A percentile compares a stretch with the other conserved stretches of the same genome.
phyloP scores from a whole-genome alignment of 2,113 vertebrate genomes.

The Sclerurus mexicanus region DNA sequence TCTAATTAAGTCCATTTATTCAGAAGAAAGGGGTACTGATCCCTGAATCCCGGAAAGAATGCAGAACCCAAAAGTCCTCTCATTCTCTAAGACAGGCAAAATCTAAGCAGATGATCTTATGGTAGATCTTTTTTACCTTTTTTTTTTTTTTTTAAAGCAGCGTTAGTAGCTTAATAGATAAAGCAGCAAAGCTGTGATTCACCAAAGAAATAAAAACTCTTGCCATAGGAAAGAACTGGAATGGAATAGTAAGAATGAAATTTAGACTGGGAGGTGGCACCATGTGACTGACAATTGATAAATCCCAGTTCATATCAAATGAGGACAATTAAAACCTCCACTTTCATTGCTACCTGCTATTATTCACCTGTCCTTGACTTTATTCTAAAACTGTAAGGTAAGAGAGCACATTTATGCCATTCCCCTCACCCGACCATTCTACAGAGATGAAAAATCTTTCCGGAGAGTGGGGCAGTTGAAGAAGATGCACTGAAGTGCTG shows the following conservation, averaged over 20 bases:
- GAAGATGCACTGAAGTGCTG: not conserved
- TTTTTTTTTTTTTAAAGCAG: not conserved
- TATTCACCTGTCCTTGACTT: not conserved
- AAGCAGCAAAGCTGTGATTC: not conserved
- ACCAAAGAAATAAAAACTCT: not conserved
- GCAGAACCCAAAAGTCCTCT: not conserved
- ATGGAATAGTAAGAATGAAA: not conserved
- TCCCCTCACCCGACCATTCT: not conserved
- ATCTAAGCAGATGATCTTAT: not conserved
- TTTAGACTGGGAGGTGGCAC: not conserved
- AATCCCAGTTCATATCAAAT: not conserved
- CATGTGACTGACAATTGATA: not conserved
- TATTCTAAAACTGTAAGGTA: not conserved
- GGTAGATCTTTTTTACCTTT: not conserved
- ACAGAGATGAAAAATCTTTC: not conserved
- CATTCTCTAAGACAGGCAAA: not conserved
- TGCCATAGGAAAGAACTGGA: not conserved
- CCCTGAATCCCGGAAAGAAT: not conserved
- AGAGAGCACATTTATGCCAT: not conserved
- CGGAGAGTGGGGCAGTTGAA: not conserved
- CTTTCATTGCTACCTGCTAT: not conserved
- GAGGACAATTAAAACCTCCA: not conserved
- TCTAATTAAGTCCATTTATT: not conserved
- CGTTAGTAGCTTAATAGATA: not conserved
- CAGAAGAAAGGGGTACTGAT: not conserved